These are phyloP conservation scores for Lichenostomus cassidix DNA, from an alignment of 2,113 vertebrate species.

Conservation along the genomic window DNA sequence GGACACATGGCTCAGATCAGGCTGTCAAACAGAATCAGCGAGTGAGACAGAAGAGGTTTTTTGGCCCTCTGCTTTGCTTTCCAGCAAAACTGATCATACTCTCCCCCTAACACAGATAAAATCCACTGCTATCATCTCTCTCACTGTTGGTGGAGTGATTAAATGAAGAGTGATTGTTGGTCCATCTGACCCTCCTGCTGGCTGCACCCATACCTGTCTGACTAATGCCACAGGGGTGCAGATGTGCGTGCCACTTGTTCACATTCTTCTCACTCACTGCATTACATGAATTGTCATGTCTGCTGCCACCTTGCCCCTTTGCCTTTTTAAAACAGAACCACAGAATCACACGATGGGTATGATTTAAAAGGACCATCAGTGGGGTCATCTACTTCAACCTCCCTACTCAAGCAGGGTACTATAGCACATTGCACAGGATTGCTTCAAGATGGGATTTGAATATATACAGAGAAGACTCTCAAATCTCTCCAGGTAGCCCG, in stretches of 20 bases:
- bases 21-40: background rate
- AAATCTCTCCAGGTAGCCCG: background rate
- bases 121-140: background rate
- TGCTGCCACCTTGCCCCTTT: background rate
- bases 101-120: background rate
- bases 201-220: background rate
- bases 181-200: background rate
- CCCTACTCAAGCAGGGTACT: background rate
- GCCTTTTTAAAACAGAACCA: background rate
- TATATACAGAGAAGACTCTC: background rate
- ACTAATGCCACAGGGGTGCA: background rate
- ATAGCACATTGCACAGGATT: background rate
- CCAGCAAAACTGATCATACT: background rate
- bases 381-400: background rate
- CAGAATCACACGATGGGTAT: background rate
- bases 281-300: background rate
- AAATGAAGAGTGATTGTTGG: background rate
- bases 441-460: background rate
- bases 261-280: background rate
- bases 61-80: background rate
- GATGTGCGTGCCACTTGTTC: background rate
- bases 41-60: background rate
- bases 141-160: no score
- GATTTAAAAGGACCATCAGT: background rate
- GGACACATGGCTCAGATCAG: background rate